Evolutionary conservation across 2,113 vertebrate species (phyloP), one percentile per base, ranked within the genome.

Genomic region (Pipa parva): DNA sequence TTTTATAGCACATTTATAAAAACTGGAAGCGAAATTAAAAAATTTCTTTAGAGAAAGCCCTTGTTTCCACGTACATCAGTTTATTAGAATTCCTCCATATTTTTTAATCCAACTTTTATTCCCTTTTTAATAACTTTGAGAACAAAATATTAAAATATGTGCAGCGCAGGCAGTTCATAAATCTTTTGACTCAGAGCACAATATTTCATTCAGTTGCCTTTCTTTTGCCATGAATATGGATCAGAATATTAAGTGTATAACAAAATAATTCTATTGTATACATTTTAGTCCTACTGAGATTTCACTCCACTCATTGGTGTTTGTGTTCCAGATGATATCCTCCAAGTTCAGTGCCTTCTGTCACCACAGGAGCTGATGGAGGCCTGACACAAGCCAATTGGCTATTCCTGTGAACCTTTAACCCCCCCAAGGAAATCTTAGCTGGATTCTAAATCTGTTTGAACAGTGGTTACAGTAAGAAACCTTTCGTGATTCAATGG

Each of bases 71-170:
- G 63, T 36, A 27, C 50, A 42, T 58, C 18, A 18, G 33, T 64
- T 64, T 55, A 56, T 64, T 64, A 64, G 39, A 64, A 42, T 64
- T 55, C 49, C 29, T 64, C 36, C 3, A 29, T 18, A 45, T 64
- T 64, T 55, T 31, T 64, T 64, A 64, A 64, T 64, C 63, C 63
- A 64, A 26, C 29, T 58, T 56, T 42, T 64, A 28, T 64, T 55
- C 36, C 26, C 36, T 56, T 56, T 64, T 64, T 64, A 64, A 64
- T 64, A 64, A 56, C 37, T 37, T 17, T 29, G 26, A 58, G 55
- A 21, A 29, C 20, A 28, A 56, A 54, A 27, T 45, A 37, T 56
- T 36, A 52, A 36, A 56, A 39, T 56, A 22, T 50, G 15, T 39
- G 36, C 33, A 42, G 50, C 24, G 15, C 13, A 39, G 31, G 52